phyloP scores from a whole-genome alignment of 2,888 invertebrate genomes.

The Reticulitermes lucifugus region DNA sequence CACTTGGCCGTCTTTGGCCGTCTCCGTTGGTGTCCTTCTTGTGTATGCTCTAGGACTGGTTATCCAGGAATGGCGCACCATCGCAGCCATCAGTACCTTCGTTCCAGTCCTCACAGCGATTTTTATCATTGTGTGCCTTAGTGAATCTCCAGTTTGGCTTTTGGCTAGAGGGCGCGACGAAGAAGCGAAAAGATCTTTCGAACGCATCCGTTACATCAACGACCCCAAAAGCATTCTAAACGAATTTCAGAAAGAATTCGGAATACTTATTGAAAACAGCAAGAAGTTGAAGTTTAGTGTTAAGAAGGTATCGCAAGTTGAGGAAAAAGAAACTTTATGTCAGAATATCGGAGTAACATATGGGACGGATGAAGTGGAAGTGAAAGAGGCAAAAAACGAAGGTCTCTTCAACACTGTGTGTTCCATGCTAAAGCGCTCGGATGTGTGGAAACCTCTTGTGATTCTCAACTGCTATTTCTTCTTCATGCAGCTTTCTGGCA shows the following conservation, averaged over 20 bases:
- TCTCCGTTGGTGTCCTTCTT: slow-evolving; percentile 45
- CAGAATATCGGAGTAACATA: neutral
- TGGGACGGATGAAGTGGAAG: neutral
- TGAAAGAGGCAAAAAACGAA: no score
- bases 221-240: neutral
- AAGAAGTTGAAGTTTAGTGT: neutral
- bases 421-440: slow-evolving; percentile 57
- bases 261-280: neutral
- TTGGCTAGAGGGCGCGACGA: slow-evolving; percentile 63
- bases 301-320: neutral
- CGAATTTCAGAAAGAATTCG: neutral
- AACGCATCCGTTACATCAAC: neutral
- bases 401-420: neutral
- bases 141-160: slow-evolving; percentile 70
- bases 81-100: slow-evolving; percentile 41
- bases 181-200: slow-evolving; percentile 61
- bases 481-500: slow-evolving; percentile 71
- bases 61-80: slow-evolving; percentile 20
- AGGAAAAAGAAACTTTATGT: neutral
- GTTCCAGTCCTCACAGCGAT: slow-evolving; percentile 67
- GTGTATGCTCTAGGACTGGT: slow-evolving; percentile 46
- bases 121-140: slow-evolving; percentile 64
- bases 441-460: slow-evolving; percentile 65
- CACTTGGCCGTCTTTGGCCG: slow-evolving; percentile 51
- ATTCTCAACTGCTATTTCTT: slow-evolving; percentile 67